Evolutionary conservation across 2,888 invertebrate genomes (phyloP), one percentile per base, ranked within the genome.

Genomic region (Pandemis heparana): DNA sequence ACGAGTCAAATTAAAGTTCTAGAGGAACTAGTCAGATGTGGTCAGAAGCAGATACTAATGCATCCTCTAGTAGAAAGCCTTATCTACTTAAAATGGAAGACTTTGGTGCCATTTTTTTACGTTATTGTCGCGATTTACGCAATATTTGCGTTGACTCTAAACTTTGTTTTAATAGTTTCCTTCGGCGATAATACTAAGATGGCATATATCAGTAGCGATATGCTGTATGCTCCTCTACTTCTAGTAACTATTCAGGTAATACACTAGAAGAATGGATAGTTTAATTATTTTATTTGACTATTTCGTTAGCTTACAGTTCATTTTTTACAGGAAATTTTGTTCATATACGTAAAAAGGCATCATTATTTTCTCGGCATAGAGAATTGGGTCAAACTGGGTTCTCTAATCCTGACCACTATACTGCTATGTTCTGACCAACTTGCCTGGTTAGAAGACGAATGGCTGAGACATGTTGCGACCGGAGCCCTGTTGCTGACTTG

Each of bases 51-150:
- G 32, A 78, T 89, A 5, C 79, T 91, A 7, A 79, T 88, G 38
- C 90, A 91, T 79, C 91, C 90, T 0, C 78, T 89, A 32, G 81
- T 90, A 10, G 88, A 90, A 77, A 87, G 87, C 64, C 90, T 89
- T 75, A 79, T 91, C 38, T 82, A 81, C 73, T 77, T 89, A 12
- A 90, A 91, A 77, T 91, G 90, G 90, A 80, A 79, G 18, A 84
- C 83, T 62, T 78, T 89, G 53, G 79, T 83, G 71, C 77, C 80
- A 41, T 86, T 89, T 72, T 90, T 89, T 76, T 86, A 83, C 74
- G 71, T 79, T 7, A 81, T 86, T 61, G 78, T 89, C 38, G 73
- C 81, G n/a, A 74, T 89, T 14, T 89, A 89, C 74, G 70, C 84
- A 10, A 67, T 86, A 16, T 88, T 88, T 75, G 85, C 89, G 2